These are phyloP conservation scores for Danio tinwini DNA, from an alignment of 2,797 vertebrate genomes.

Conservation along the genomic window DNA sequence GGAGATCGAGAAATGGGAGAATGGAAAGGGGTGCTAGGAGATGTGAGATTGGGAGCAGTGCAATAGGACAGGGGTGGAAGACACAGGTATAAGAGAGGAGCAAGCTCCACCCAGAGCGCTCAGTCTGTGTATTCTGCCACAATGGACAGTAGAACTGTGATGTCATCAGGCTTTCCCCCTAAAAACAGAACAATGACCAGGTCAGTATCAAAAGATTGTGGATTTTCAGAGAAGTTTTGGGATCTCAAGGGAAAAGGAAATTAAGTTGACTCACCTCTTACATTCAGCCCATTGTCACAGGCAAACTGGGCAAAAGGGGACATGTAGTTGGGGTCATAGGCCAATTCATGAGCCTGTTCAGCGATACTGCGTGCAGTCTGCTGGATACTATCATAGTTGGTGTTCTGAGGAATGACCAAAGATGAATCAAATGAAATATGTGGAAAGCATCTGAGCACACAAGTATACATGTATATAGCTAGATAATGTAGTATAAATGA, in stretches of 20 bases:
- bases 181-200: conserved; percentile 15
- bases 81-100: conserved; percentile 24
- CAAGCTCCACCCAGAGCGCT: conserved; percentile 1
- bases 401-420: conserved; percentile 76
- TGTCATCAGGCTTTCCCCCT: conserved; percentile 99
- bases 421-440: background rate
- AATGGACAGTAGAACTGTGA: conserved; percentile 97
- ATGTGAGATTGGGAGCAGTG: conserved; percentile 46
- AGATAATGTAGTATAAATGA: background rate
- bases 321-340: conserved; percentile 99
- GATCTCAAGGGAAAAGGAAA: background rate
- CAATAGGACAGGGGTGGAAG: conserved; percentile 50
- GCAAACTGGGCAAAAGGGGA: conserved; percentile 98
- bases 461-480: background rate
- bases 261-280: conserved; percentile 85
- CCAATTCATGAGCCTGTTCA: conserved; percentile 94
- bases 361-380: conserved; percentile 96
- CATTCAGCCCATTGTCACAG: conserved; percentile 97
- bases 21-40: conserved; percentile 15
- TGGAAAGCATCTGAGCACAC: background rate
- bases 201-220: background rate
- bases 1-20: conserved; percentile 10
- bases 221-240: background rate
- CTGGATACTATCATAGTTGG: conserved; percentile 97
- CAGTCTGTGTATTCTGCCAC: conserved; percentile 98